Conservation (phyloP, 23 tunicate species). For the Diplosoma virens region DNA sequence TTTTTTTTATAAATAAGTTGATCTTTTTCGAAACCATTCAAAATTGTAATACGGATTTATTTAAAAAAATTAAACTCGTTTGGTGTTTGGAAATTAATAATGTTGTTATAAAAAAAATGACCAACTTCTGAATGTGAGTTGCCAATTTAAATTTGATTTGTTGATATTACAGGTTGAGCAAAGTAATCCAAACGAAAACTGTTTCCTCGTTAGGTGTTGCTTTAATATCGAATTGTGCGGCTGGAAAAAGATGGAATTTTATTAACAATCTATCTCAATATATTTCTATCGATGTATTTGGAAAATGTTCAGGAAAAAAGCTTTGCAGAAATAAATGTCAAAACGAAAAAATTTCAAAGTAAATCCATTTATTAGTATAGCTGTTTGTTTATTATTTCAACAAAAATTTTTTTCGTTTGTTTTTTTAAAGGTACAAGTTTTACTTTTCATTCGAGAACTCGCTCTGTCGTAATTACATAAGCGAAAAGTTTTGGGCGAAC, state of each 20-base stretch:
- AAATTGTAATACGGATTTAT: no score
- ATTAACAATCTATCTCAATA: slow-evolving; percentile 22
- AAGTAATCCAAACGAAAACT: no score
- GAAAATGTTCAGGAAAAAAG: slow-evolving; percentile 42
- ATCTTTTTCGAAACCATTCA: no score
- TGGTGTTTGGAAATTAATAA: no score
- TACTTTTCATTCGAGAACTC: slow-evolving; percentile 81
- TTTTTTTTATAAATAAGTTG: no score
- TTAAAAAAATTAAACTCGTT: no score
- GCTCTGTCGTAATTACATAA: slow-evolving; percentile 68
- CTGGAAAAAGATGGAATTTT: slow-evolving; percentile 4
- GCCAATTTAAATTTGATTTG: no score
- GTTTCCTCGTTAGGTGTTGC: slow-evolving; percentile 57
- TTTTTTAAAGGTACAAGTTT: slow-evolving; percentile 69
- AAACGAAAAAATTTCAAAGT: slow-evolving; percentile 3
- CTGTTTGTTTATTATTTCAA: neutral
- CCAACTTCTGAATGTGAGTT: no score
- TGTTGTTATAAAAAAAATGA: no score
- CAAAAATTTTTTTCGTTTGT: neutral
- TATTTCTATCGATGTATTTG: slow-evolving; percentile 43
- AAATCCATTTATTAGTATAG: no score
- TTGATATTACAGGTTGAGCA: no score
- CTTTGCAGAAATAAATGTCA: slow-evolving; percentile 28
- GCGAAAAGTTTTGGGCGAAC: slow-evolving; percentile 66
- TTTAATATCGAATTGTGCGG: slow-evolving; percentile 55